Conservation (phyloP, 2,888 invertebrate genomes). For the Habroteleia sp. region DNA sequence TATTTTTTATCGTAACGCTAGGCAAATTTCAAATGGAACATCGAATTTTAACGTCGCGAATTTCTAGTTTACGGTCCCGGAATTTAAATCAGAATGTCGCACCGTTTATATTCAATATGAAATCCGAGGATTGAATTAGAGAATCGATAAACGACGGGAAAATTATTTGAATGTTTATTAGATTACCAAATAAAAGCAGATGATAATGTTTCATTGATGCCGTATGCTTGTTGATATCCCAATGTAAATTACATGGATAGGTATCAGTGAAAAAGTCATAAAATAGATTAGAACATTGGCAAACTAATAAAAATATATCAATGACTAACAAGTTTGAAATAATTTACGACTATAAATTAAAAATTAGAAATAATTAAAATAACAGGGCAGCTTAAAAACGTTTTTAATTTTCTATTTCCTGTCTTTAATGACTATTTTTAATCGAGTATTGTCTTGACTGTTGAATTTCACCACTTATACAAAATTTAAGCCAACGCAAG, state of each 20-base stretch:
- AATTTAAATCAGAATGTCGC: conserved; percentile 40
- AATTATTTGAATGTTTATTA: conserved; percentile 48
- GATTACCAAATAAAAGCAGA: conserved; percentile 19
- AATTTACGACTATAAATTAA: no score
- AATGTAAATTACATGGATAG: no score
- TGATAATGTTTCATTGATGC: neutral
- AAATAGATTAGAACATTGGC: no score
- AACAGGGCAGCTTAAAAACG: no score
- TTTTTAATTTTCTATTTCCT: no score
- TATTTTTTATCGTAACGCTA: conserved; percentile 27
- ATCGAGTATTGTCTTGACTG: no score
- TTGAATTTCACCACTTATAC: neutral
- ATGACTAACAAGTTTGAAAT: no score
- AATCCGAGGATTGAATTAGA: conserved; percentile 33
- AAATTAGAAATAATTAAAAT: no score
- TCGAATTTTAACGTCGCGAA: conserved; percentile 39
- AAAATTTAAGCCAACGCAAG: neutral
- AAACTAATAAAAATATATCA: no score
- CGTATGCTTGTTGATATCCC: no score
- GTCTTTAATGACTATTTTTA: no score
- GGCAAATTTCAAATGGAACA: conserved; percentile 32
- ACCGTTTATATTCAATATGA: conserved; percentile 54
- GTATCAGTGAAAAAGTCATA: no score
- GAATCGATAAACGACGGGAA: conserved; percentile 37
- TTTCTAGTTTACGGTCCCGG: conserved; percentile 38